A percentile compares a stretch with the other conserved stretches of the same genome.
Evolutionary conservation across 2,797 vertebrate genomes (phyloP).

Genomic region (Jordanella pulchra): DNA sequence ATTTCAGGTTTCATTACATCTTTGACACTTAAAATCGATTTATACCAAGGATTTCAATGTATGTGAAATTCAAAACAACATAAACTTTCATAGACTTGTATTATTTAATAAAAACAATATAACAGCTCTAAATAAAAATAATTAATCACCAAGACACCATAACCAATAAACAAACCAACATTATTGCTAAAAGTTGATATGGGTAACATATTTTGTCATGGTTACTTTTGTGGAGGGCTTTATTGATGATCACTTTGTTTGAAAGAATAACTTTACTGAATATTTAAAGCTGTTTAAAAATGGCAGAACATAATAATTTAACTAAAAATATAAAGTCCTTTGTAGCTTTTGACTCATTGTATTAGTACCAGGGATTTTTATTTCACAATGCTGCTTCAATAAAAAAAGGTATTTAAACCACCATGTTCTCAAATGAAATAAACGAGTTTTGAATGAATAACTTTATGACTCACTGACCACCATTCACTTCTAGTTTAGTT

Average conservation of each 20-base stretch:
- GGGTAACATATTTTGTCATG: background rate
- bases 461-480: background rate
- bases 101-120: background rate
- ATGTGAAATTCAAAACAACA: background rate
- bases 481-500: background rate
- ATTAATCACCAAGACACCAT: background rate
- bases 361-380: background rate
- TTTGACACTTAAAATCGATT: background rate
- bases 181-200: background rate
- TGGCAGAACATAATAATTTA: background rate
- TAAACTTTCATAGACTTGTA: background rate
- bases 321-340: background rate
- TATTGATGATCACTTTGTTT: background rate
- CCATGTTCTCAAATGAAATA: background rate
- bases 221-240: background rate
- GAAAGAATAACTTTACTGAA: background rate
- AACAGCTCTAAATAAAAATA: background rate
- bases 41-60: background rate
- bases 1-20: background rate
- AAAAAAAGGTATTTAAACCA: constrained; percentile 3
- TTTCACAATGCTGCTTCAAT: background rate
- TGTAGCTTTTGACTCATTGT: background rate
- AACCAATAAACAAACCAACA: background rate
- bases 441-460: background rate
- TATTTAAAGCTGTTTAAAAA: background rate